Base-by-base conservation (phyloP, 92 coral and sea anemone genomes). In the Bergia sp. region DNA sequence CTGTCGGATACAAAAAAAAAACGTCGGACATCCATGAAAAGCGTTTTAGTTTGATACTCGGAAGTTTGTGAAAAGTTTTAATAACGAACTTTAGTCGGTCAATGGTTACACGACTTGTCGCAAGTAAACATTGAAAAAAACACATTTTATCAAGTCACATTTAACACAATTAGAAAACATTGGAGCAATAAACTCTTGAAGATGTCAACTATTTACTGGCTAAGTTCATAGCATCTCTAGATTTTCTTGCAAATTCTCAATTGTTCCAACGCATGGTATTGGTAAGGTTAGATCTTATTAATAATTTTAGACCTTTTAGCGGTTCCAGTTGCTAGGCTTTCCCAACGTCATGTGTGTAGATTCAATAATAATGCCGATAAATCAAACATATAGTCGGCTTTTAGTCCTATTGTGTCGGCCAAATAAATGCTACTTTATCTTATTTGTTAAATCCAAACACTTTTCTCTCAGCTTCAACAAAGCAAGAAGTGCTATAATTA, bases 331-430 rank as follows among this genome's bases (percentile, higher is more conserved):
- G 86, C 77, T 29, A 44, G n/a, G 76, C 58, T 16, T 84, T 84
- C 37, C 71, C 1, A 71, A 37, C 47, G 44, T 84, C 79, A 84
- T 69, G 77, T 71, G 87, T 71, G 23, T 38, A 74, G 66, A 45
- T 29, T 84, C 73, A 84, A 69, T 67, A 44, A 29, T 71, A 83
- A 42, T 37, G 77, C 77, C 76, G 77, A 83, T 84, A 67, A 67
- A 67, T 84, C 87, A 84, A 84, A 84, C 78, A 67, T 53, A 38
- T 53, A 38, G 87, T 69, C 87, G 87, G 87, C 87, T 84, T 84
- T 84, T 84, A 84, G 78, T 45, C 15, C 87, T 36, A 20, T 84
- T 84, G 77, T 84, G 87, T 42, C 65, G 79, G 44, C 41, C 87
- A 84, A 43, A 84, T 37, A 84, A 84, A 84, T 71, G 77, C 87